A percentile compares a stretch with the other conserved stretches of the same genome.
These are phyloP conservation scores for Psephotus haematonotus DNA, from an alignment of 2,113 vertebrate species.

Conservation along the genomic window DNA sequence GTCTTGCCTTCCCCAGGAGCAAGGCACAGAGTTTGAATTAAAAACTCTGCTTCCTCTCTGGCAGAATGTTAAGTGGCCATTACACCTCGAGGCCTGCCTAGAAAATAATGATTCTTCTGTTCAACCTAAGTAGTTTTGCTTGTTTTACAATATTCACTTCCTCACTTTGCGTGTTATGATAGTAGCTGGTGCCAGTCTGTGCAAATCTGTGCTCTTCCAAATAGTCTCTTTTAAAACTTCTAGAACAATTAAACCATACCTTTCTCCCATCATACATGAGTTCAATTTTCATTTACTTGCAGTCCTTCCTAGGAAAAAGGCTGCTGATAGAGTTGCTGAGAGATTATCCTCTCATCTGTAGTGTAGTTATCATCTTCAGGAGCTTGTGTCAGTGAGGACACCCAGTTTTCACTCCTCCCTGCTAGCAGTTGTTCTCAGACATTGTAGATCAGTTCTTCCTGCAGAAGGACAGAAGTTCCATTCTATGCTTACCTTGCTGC, in stretches of 20 bases:
- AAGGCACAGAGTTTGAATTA: neutral
- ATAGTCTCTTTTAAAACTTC: neutral
- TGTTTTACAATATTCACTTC: neutral
- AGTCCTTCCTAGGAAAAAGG: neutral
- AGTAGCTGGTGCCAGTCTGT: neutral
- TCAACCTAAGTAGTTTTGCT: neutral
- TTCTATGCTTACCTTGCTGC: neutral
- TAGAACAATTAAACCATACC: neutral
- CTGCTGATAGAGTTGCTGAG: neutral
- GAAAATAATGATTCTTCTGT: neutral
- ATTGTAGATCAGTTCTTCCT: neutral
- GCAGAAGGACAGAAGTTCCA: neutral
- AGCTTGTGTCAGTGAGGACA: neutral
- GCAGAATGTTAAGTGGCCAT: neutral
- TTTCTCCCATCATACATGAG: neutral
- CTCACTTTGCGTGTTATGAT: neutral
- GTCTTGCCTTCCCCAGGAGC: neutral
- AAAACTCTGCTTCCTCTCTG: neutral
- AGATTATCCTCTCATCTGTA: neutral
- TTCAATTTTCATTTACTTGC: neutral
- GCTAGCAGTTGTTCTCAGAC: neutral
- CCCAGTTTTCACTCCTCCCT: neutral
- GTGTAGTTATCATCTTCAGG: neutral
- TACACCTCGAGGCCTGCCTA: neutral
- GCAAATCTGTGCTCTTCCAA: neutral